Evolutionary conservation across 1,140 invertebrate genomes (phyloP), one percentile per base, ranked within the genome.

Genomic region (Elymnias hypermnestra): DNA sequence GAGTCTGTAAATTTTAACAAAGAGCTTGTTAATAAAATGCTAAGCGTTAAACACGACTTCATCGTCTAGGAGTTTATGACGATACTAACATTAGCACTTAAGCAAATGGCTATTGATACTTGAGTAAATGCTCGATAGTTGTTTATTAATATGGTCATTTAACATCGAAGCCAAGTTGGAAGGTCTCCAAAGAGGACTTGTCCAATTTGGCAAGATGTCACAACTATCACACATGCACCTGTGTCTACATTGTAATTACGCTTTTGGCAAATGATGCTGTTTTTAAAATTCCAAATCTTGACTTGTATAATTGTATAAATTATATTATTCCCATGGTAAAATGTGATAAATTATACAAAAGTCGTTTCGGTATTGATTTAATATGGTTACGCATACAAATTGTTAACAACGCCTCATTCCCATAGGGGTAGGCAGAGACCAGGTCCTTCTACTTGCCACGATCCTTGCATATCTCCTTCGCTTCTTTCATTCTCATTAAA

Each of bases 121-220:
- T 45, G 23, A 56, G 53, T 46, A 33, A 49, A 39, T 35, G 46
- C 25, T 14, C 44, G 46, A 51, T 53, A 44, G 49, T 47, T 59
- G 58, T 58, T 69, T 68, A 72, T 74, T 69, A 59, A 63, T 52
- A 51, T 54, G 47, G 51, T 17, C 43, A 44, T 55, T 37, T 63
- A 53, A 53, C 53, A 49, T 40, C 48, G 40, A 53, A 39, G 60
- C 57, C 53, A 63, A 63, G 29, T 63, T 60, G 60, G 60, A 59
- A 28, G 33, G 29, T 8, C 40, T 63, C 60, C 60, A 63, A 56
- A 43, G 29, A 48, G 53, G 52, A 50, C 48, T 39, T 41, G 17
- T 47, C 45, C 19, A 54, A 58, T 50, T 58, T 58, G 56, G 51
- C 56, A 57, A 63, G 55, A 58, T 47, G 14, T 29, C 28, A 26